Percentiles rank a stretch among this genome's conserved stretches.
Conservation (phyloP, 2,113 vertebrate species). For the Amblyornis subalaris region DNA sequence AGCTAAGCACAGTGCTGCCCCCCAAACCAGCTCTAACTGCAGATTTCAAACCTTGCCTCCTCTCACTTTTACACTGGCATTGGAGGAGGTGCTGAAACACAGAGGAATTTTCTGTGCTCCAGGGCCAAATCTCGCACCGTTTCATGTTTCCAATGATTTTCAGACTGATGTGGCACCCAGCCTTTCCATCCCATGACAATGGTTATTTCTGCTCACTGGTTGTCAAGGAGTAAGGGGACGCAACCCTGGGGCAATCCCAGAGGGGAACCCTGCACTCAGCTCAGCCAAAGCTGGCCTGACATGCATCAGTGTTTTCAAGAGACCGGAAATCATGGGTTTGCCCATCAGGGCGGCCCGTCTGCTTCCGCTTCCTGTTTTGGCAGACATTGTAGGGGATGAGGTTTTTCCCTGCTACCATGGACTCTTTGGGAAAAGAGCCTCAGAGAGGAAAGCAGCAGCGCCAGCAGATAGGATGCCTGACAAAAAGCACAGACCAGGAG, state of each 20-base stretch:
- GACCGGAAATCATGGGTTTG: neutral
- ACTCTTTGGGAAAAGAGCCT: neutral
- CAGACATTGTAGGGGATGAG: neutral
- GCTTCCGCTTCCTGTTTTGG: neutral
- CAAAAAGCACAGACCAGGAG: neutral
- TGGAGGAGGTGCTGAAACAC: neutral
- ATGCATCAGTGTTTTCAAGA: neutral
- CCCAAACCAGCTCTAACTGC: neutral
- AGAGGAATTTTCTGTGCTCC: neutral
- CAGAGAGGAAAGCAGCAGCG: neutral
- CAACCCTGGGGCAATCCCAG: neutral
- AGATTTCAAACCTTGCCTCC: neutral
- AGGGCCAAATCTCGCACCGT: fast-evolving
- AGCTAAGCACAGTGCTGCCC: neutral
- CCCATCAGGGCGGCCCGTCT: neutral
- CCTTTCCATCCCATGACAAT: neutral
- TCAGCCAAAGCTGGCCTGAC: neutral
- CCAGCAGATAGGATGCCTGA: neutral
- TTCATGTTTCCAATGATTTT: neutral
- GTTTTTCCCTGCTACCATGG: neutral
- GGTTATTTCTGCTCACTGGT: neutral
- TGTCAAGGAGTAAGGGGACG: neutral
- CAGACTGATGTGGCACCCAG: neutral
- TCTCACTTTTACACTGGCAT: neutral
- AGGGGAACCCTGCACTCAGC: neutral